These are phyloP conservation scores for Tortricodes alternella DNA, from an alignment of 2,888 invertebrate species.

Conservation along the genomic window DNA sequence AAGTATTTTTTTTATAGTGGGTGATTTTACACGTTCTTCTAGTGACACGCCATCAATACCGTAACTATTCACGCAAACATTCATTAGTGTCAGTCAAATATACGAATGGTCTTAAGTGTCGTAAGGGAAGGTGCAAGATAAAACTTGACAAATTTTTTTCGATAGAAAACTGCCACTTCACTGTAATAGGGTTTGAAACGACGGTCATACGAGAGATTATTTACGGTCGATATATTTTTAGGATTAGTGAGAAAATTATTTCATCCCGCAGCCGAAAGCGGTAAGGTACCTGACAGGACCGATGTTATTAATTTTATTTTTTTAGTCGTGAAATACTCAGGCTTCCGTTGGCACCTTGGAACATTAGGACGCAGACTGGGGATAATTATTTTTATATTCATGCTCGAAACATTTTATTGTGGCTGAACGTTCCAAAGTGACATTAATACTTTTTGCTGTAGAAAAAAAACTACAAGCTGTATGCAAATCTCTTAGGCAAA, in stretches of 20 bases:
- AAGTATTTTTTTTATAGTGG: no score
- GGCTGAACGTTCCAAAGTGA: not conserved
- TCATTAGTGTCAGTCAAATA: no score
- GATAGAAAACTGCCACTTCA: constrained; percentile 36
- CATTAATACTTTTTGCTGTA: not conserved
- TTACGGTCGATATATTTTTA: constrained; percentile 76
- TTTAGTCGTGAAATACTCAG: constrained; percentile 31
- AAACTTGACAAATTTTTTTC: not conserved
- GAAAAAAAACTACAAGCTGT: no score
- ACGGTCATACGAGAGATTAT: constrained; percentile 66
- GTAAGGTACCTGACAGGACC: constrained; percentile 33
- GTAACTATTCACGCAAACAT: no score
- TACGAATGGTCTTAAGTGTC: no score
- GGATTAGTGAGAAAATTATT: constrained; percentile 79
- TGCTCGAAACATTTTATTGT: no score
- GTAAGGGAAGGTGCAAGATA: no score
- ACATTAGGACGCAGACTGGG: constrained; percentile 31
- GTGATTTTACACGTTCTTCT: no score
- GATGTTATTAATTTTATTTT: constrained; percentile 26
- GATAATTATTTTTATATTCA: constrained; percentile 16
- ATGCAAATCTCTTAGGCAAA: no score
- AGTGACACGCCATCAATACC: no score
- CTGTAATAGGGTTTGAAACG: constrained; percentile 68
- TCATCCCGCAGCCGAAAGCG: constrained; percentile 61
- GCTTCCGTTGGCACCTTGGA: constrained; percentile 47